Conservation (phyloP, 2,888 invertebrate species). For the Hipparchia sbordonii region DNA sequence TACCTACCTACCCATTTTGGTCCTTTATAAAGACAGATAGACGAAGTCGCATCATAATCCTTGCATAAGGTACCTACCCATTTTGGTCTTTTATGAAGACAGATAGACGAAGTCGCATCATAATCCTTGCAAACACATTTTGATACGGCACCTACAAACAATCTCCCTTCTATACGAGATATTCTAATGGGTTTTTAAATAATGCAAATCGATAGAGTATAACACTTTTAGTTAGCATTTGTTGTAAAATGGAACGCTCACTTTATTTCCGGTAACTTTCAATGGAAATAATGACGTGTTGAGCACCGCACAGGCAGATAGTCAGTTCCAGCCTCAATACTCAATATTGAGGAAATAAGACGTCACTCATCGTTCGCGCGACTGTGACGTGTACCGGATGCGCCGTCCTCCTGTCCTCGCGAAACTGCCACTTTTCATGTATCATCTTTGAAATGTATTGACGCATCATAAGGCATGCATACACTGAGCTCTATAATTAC, state of each 20-base stretch:
- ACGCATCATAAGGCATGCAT: not conserved
- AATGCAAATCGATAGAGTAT: not conserved
- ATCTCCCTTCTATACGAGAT: too few species aligned
- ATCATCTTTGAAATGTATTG: slow-evolving; percentile 14
- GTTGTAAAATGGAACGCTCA: slow-evolving; percentile 22
- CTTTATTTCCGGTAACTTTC: slow-evolving; percentile 23
- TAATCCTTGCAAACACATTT: too few species aligned
- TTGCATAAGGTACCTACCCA: too few species aligned
- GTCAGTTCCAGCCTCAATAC: slow-evolving; percentile 33
- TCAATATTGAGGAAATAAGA: slow-evolving; percentile 43
- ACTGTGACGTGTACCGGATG: slow-evolving; percentile 24
- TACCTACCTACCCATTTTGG: too few species aligned
- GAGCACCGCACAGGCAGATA: slow-evolving; percentile 31
- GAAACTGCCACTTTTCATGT: slow-evolving; percentile 13
- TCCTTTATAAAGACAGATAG: too few species aligned
- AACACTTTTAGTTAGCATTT: not conserved
- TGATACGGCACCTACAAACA: too few species aligned
- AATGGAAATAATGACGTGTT: slow-evolving; percentile 25
- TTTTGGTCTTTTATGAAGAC: too few species aligned
- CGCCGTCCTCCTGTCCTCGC: slow-evolving; percentile 22
- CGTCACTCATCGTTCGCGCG: slow-evolving; percentile 39
- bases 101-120: too few species aligned
- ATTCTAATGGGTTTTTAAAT: too few species aligned
- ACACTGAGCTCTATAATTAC: too few species aligned
- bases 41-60: too few species aligned